Evolutionary conservation across 2,888 invertebrate species (phyloP).

Genomic region (Barypeithes pellucidus): DNA sequence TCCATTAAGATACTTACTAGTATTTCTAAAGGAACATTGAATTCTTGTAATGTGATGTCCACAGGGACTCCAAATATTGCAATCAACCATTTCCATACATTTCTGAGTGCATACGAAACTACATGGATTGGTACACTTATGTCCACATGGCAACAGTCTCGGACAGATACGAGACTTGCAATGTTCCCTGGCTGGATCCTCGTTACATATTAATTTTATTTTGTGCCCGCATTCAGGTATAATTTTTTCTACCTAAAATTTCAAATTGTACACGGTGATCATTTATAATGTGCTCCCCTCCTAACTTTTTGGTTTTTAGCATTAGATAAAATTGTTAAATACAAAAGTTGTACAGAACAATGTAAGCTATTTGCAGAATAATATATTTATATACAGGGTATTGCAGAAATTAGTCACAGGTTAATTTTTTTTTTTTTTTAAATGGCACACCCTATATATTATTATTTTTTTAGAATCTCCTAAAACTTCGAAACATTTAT

Average conservation of each 20-base stretch:
- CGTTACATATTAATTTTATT: conserved; percentile 24
- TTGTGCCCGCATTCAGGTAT: conserved; percentile 47
- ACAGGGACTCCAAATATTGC: conserved; percentile 68
- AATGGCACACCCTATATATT: no score
- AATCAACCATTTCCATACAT: conserved; percentile 66
- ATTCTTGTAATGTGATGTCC: conserved; percentile 68
- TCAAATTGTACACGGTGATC: no score
- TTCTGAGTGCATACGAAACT: conserved; percentile 64
- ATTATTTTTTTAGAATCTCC: no score
- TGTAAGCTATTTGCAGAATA: no score
- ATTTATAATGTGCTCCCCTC: no score
- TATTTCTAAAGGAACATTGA: conserved; percentile 50
- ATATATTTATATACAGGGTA: no score
- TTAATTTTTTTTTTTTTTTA: no score
- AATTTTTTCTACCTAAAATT: conserved; percentile 69
- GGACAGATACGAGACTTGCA: conserved; percentile 68
- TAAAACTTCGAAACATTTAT: no score
- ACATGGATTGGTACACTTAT: conserved; percentile 71
- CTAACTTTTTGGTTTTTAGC: no score
- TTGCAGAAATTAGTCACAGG: no score
- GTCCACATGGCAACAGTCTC: conserved; percentile 72
- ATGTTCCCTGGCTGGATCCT: neutral
- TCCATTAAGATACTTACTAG: conserved; percentile 30
- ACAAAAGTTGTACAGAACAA: no score
- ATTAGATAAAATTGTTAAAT: no score